These are phyloP conservation scores for Leptothorax acervorum DNA, from an alignment of 2,888 invertebrate genomes.

Conservation along the genomic window DNA sequence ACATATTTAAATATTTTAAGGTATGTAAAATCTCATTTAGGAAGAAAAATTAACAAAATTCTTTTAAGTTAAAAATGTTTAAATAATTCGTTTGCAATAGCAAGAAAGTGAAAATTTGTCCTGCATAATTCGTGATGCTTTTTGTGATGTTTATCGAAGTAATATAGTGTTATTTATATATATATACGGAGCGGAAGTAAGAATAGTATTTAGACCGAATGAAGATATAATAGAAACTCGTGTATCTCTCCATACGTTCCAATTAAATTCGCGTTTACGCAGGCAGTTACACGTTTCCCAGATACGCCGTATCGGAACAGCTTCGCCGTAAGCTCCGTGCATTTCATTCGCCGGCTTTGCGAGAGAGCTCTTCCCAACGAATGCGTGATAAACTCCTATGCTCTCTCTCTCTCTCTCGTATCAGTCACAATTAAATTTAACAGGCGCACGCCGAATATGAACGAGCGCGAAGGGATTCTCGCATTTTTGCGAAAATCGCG, in stretches of 20 bases:
- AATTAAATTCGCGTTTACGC: slow-evolving; percentile 46
- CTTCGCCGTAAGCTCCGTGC: slow-evolving; percentile 27
- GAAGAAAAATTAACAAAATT: neutral
- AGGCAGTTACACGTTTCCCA: slow-evolving; percentile 37
- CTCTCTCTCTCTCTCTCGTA: neutral
- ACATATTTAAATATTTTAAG: neutral
- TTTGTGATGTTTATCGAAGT: neutral
- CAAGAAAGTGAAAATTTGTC: neutral
- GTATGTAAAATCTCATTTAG: neutral
- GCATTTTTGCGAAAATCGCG: slow-evolving; percentile 3
- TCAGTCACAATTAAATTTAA: slow-evolving; percentile 48
- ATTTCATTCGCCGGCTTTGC: slow-evolving; percentile 42
- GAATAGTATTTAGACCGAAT: slow-evolving; percentile 19
- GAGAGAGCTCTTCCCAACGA: slow-evolving; percentile 13
- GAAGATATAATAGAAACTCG: slow-evolving; percentile 41
- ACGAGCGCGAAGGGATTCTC: neutral
- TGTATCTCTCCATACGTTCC: slow-evolving; percentile 19
- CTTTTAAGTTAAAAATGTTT: neutral
- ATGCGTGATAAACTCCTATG: slow-evolving; percentile 39
- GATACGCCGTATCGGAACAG: slow-evolving; percentile 35
- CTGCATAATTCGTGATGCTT: neutral
- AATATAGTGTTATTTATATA: neutral
- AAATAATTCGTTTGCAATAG: neutral
- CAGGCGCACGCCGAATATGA: slow-evolving; percentile 30
- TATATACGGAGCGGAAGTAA: neutral